phyloP scores from a whole-genome alignment of 2,888 invertebrate species.

The Chouioia cunea region DNA sequence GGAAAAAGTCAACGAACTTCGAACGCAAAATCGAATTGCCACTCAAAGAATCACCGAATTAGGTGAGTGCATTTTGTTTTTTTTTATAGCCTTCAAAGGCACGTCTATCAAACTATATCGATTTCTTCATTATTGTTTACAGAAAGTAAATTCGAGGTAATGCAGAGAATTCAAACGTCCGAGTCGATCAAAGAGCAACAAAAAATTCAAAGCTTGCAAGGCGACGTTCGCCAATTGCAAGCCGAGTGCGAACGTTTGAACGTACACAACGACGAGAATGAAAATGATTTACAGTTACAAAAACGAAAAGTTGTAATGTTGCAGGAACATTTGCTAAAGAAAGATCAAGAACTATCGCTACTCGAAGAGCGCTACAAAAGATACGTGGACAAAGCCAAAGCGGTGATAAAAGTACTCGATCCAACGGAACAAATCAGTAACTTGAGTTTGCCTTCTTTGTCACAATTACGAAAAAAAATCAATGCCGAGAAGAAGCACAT shows the following conservation, averaged over 20 bases:
- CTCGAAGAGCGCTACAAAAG: slow-evolving; percentile 88
- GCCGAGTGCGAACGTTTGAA: slow-evolving; percentile 63
- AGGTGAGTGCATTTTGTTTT: slow-evolving; percentile 22
- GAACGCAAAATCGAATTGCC: slow-evolving; percentile 78
- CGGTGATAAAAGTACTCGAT: slow-evolving; percentile 87
- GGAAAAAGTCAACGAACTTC: slow-evolving; percentile 82
- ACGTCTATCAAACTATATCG: too few relatives aligned
- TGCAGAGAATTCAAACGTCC: slow-evolving; percentile 55
- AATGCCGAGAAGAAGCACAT: too few relatives aligned
- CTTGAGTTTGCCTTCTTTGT: slow-evolving; percentile 61
- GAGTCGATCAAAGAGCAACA: slow-evolving; percentile 55
- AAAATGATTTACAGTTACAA: slow-evolving; percentile 71
- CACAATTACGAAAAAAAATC: too few relatives aligned
- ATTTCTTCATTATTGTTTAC: background rate
- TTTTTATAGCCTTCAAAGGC: too few relatives aligned
- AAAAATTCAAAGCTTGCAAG: slow-evolving; percentile 65
- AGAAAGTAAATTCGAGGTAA: slow-evolving; percentile 78
- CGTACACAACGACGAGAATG: slow-evolving; percentile 71
- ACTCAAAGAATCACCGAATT: slow-evolving; percentile 87
- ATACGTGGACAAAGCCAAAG: slow-evolving; percentile 92
- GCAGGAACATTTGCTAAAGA: slow-evolving; percentile 77
- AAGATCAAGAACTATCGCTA: slow-evolving; percentile 83
- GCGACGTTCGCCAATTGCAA: slow-evolving; percentile 60
- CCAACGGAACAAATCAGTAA: slow-evolving; percentile 69
- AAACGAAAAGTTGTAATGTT: slow-evolving; percentile 73